A percentile compares a stretch with the other conserved stretches of the same genome.
Conservation (phyloP, 2,113 vertebrate species). For the Urocolius indicus region DNA sequence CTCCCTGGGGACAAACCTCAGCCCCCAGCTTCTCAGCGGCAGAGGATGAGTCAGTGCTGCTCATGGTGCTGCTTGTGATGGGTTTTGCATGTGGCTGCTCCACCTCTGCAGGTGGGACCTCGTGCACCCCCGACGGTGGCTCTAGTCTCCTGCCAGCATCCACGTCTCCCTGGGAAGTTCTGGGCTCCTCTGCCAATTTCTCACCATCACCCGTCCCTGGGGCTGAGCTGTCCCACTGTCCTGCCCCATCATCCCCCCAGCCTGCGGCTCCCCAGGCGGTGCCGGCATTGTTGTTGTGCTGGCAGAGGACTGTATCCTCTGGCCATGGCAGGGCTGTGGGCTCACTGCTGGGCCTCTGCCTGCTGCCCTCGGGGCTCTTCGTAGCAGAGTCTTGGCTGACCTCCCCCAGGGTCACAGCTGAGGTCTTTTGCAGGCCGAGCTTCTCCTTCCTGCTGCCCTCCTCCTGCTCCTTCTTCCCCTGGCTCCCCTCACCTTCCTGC, state of each 20-base stretch:
- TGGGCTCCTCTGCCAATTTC: neutral
- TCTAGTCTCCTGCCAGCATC: fast-evolving
- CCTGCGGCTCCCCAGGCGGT: neutral
- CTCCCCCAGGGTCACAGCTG: neutral
- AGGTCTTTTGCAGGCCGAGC: neutral
- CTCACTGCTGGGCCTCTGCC: conserved; percentile 13
- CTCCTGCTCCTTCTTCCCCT: neutral
- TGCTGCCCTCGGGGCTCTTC: neutral
- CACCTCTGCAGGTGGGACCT: neutral
- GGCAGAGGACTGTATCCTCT: conserved; percentile 57
- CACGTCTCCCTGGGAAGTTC: fast-evolving
- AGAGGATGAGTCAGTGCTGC: fast-evolving
- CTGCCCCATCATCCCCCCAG: neutral
- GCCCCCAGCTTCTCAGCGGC: fast-evolving
- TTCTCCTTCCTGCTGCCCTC: neutral
- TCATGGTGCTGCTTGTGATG: fast-evolving
- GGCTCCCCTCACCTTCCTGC: neutral
- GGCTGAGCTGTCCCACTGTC: neutral
- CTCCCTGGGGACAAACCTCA: neutral
- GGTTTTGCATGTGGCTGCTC: neutral
- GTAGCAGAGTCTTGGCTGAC: fast-evolving
- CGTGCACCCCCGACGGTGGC: fast-evolving
- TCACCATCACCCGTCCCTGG: fast-evolving
- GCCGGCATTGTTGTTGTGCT: conserved; percentile 54
- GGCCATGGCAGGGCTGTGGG: conserved; percentile 45